Base-by-base conservation (phyloP, 2,888 invertebrate species). In the Pristionchus fissidentatus region DNA sequence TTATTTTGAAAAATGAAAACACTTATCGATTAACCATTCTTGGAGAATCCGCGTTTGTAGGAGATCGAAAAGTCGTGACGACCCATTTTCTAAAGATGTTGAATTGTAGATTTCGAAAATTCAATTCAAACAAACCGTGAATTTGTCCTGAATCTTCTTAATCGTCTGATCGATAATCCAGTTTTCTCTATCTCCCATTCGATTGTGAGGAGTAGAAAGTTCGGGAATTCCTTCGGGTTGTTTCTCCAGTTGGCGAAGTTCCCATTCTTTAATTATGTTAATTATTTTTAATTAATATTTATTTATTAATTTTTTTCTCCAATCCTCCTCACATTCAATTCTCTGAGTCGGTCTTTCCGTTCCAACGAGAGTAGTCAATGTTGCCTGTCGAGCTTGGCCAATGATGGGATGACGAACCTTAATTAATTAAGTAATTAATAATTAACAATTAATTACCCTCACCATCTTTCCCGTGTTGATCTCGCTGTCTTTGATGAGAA, bases 71-170 rank as follows among this genome's bases (percentile, higher is more conserved):
- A 66, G 86, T 87, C 38, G 88, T 88, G 84, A 85, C 88, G 83
- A 85, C 89, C 60, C 88, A 90, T 84, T 73, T 88, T 57, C 83
- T 89, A 66, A 90, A 90, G n/a, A n/a, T n/a, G n/a, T n/a, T n/a
- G n/a, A n/a, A n/a, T n/a, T n/a, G n/a, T n/a, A n/a, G n/a, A n/a
- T n/a, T n/a, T n/a, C n/a, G 29, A 73, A 22, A 73, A n/a, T 13
- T 43, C 41, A 73, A 26, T 43, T 13, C 73, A 73, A 19, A 15
- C 62, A 29, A 41, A 46, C 46, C 43, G 15, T n/a, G 43, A 73
- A 73, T 29, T 73, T 73, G 43, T 8, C 38, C 43, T 43, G 46
- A 13, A 66, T 66, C 0, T n/a, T 4, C n/a, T 13, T 2, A 5
- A 15, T n/a, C 0, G 43, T 26, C 46, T 46, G n/a, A 5, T 10